Evolutionary conservation across 2,888 invertebrate genomes (phyloP).

Genomic region (Phyllotreta cruciferae): DNA sequence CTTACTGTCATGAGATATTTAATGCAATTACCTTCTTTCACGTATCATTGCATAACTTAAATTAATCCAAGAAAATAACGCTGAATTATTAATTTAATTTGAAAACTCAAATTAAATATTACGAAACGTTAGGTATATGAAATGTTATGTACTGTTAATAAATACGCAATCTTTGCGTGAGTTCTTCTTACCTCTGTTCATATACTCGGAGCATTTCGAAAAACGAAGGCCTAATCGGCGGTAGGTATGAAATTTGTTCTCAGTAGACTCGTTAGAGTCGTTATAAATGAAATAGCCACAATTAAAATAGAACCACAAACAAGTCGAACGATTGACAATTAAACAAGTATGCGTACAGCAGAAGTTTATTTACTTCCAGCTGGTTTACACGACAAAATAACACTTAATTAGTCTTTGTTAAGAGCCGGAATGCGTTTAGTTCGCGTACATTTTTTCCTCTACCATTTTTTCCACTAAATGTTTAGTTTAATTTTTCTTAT

Average conservation of each 20-base stretch:
- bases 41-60: too few species aligned
- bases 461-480: neutral
- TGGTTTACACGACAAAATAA: conserved; percentile 23
- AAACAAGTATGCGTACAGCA: conserved; percentile 27
- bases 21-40: too few species aligned
- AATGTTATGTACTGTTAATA: neutral
- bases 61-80: too few species aligned
- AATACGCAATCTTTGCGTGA: neutral
- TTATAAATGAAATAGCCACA: conserved; percentile 24
- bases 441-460: neutral
- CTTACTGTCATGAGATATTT: too few species aligned
- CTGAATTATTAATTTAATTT: too few species aligned
- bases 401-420: conserved; percentile 31
- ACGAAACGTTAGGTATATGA: too few species aligned
- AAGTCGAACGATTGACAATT: conserved; percentile 32
- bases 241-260: conserved; percentile 19
- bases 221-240: neutral
- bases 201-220: too few species aligned
- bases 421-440: conserved; percentile 18
- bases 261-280: conserved; percentile 7
- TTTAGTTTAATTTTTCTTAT: neutral
- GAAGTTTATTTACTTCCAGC: conserved; percentile 25
- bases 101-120: too few species aligned
- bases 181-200: neutral
- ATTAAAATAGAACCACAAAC: conserved; percentile 27